phyloP scores from a whole-genome alignment of 2,888 invertebrate species.

The Ornithoptera alexandrae region DNA sequence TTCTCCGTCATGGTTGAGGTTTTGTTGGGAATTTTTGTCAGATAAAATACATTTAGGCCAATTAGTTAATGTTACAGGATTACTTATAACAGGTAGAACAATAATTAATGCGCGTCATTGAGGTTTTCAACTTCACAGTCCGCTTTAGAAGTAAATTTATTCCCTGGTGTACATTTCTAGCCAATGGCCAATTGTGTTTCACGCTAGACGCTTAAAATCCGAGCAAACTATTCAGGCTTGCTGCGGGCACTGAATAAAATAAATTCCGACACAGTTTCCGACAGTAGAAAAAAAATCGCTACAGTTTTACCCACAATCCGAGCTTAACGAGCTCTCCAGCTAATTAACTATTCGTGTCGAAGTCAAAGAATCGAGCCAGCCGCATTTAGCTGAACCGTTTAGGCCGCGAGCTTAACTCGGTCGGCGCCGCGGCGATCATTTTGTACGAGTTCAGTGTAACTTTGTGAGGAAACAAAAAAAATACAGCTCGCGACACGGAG shows the following conservation, averaged over 20 bases:
- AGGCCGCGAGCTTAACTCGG: neutral
- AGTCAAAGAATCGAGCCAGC: slow-evolving; percentile 66
- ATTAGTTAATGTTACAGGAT: too few relatives aligned
- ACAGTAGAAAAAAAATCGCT: neutral
- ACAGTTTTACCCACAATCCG: slow-evolving; percentile 54
- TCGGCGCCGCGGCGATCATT: neutral
- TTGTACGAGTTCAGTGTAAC: neutral
- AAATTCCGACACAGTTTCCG: slow-evolving; percentile 1
- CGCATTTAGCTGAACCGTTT: slow-evolving; percentile 19
- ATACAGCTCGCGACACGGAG: too few relatives aligned
- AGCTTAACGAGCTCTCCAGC: slow-evolving; percentile 69
- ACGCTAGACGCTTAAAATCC: neutral
- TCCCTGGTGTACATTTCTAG: too few relatives aligned
- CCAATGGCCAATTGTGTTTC: neutral
- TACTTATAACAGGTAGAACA: too few relatives aligned
- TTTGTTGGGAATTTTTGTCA: too few relatives aligned
- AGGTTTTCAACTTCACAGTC: too few relatives aligned
- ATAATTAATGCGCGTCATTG: too few relatives aligned
- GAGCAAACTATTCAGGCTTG: neutral
- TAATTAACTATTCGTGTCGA: slow-evolving; percentile 76
- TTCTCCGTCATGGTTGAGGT: too few relatives aligned
- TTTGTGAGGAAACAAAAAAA: too few relatives aligned
- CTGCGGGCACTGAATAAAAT: neutral
- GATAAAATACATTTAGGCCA: too few relatives aligned
- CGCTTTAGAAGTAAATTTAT: too few relatives aligned